Conservation (phyloP, 2,888 invertebrate species). For the Eubasilissa splendida region DNA sequence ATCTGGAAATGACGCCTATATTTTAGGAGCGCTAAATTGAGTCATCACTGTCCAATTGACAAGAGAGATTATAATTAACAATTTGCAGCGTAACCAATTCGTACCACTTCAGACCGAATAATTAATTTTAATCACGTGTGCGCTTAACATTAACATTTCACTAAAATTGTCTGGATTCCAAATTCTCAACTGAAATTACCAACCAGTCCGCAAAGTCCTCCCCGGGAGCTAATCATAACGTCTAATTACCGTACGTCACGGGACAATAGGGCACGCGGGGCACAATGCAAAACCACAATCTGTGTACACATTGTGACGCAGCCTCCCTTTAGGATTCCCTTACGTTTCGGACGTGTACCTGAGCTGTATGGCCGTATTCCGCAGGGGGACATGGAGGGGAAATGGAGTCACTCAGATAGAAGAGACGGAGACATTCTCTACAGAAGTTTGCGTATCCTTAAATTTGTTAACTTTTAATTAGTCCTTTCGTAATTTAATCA, state of each 20-base stretch:
- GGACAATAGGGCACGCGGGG: constrained; percentile 39
- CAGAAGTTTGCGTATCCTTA: too few relatives aligned
- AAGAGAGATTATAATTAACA: too few relatives aligned
- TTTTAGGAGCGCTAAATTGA: too few relatives aligned
- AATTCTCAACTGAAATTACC: neutral
- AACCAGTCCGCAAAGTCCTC: neutral
- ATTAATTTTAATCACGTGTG: neutral
- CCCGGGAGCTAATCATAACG: constrained; percentile 37
- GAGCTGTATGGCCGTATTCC: neutral
- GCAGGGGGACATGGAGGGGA: constrained; percentile 14
- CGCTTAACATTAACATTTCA: neutral
- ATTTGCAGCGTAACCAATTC: too few relatives aligned
- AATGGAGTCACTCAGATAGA: constrained; percentile 22
- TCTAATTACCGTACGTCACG: constrained; percentile 40
- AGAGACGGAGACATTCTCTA: constrained; percentile 6
- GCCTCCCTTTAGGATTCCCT: constrained; percentile 6
- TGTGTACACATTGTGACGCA: constrained; percentile 35
- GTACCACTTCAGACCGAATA: too few relatives aligned
- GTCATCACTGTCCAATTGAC: too few relatives aligned
- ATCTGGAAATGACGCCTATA: too few relatives aligned
- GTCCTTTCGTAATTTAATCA: too few relatives aligned
- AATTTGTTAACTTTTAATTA: too few relatives aligned
- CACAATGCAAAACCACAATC: constrained; percentile 34
- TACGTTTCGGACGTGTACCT: neutral
- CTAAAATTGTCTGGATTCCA: neutral